Evolutionary conservation across 92 coral and sea anemone species (phyloP).

Genomic region (Montipora capitata): DNA sequence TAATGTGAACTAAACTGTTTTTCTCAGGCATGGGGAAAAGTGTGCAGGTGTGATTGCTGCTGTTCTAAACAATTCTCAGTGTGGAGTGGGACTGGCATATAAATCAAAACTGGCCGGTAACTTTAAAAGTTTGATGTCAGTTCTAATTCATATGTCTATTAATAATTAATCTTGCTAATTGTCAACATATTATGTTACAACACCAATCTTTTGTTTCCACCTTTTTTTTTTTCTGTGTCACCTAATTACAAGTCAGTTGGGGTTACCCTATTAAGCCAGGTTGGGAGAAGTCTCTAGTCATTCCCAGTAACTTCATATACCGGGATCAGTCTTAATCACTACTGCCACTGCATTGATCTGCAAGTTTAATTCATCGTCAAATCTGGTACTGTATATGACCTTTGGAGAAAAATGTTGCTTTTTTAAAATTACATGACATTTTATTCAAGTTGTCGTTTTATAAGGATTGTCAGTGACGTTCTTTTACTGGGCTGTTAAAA

Average conservation of each 20-base stretch:
- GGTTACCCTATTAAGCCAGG: neutral
- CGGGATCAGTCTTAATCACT: neutral
- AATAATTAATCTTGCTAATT: no score
- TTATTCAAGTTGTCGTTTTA: neutral
- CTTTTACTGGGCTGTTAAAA: neutral
- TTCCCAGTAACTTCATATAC: neutral
- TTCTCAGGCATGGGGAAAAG: conserved; percentile 30
- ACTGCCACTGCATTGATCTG: neutral
- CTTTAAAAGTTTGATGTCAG: neutral
- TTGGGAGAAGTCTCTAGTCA: neutral
- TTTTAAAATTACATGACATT: neutral
- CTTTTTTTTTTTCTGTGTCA: neutral
- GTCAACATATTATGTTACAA: no score
- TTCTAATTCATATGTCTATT: neutral
- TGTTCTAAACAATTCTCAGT: conserved; percentile 13
- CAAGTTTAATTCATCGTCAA: neutral
- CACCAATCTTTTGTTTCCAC: neutral
- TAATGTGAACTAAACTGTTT: no score
- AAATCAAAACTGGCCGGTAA: conserved; percentile 48
- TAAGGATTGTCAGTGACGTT: neutral
- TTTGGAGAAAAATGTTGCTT: neutral
- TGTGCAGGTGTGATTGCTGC: conserved; percentile 54
- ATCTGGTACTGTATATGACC: neutral
- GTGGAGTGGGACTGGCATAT: conserved; percentile 51
- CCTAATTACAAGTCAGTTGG: neutral